phyloP scores from a whole-genome alignment of 2,797 vertebrate species.

The Heteromormyrus szaboi region DNA sequence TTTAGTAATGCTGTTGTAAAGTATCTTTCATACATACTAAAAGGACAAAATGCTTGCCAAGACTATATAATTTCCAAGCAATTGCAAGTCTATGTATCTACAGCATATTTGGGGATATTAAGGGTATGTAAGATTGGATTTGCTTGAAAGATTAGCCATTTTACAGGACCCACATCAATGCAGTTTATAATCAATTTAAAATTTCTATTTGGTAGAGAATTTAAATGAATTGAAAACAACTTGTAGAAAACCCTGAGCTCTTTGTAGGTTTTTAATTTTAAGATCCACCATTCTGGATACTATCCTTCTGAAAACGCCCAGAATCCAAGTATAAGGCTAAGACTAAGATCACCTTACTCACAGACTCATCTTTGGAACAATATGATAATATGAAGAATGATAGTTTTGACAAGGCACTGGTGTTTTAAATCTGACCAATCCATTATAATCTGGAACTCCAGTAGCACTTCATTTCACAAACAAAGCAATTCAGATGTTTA shows the following conservation, averaged over 20 bases:
- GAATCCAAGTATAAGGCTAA: neutral
- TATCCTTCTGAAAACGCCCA: neutral
- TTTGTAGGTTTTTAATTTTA: neutral
- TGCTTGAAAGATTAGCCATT: neutral
- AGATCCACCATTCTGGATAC: neutral
- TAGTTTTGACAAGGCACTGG: neutral
- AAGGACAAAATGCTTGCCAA: neutral
- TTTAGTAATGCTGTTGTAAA: neutral
- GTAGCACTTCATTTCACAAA: neutral
- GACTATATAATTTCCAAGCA: neutral
- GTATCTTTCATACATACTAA: neutral
- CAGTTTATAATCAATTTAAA: neutral
- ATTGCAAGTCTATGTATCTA: neutral
- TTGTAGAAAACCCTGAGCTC: neutral
- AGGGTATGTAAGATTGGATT: neutral
- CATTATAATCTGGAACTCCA: conserved; percentile 7
- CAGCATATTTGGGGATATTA: neutral
- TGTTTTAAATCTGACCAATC: neutral
- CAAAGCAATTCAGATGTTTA: neutral
- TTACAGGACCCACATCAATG: neutral
- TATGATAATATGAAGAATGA: neutral
- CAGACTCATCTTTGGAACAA: conserved; percentile 7
- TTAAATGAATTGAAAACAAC: neutral
- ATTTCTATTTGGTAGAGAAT: neutral
- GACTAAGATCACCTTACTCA: neutral